phyloP scores from a whole-genome alignment of 2,888 invertebrate genomes.

The Deilephila porcellus region DNA sequence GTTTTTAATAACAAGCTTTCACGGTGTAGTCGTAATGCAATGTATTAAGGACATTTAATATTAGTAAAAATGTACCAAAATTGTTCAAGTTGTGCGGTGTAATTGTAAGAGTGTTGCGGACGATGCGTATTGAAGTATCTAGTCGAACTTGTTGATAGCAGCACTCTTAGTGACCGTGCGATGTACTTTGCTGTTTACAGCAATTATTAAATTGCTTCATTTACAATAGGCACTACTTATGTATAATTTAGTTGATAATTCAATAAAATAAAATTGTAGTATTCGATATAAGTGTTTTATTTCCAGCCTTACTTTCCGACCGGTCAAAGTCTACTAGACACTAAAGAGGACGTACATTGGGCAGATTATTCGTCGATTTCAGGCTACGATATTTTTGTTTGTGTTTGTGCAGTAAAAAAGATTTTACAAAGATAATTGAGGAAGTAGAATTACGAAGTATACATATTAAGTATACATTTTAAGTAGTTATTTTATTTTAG shows the following conservation, averaged over 20 bases:
- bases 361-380: too few species aligned
- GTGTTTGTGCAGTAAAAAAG: too few species aligned
- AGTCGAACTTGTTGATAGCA: constrained; percentile 9
- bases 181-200: constrained; percentile 23
- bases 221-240: constrained; percentile 24
- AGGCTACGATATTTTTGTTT: too few species aligned
- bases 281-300: constrained; percentile 13
- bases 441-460: too few species aligned
- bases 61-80: constrained; percentile 13
- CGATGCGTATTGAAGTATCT: neutral
- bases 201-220: constrained; percentile 23
- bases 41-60: constrained; percentile 8
- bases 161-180: neutral
- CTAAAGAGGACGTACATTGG: too few species aligned
- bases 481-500: too few species aligned
- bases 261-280: constrained; percentile 31
- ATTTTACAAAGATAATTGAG: too few species aligned
- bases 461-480: too few species aligned
- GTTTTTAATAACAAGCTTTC: constrained; percentile 14
- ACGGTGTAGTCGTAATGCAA: neutral
- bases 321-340: too few species aligned
- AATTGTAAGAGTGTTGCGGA: neutral
- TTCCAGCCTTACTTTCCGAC: neutral
- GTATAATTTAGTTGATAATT: constrained; percentile 27
- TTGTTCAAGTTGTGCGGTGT: constrained; percentile 7